Conservation (phyloP, 2,113 vertebrate species). For the Phylloscopus trochiloides region DNA sequence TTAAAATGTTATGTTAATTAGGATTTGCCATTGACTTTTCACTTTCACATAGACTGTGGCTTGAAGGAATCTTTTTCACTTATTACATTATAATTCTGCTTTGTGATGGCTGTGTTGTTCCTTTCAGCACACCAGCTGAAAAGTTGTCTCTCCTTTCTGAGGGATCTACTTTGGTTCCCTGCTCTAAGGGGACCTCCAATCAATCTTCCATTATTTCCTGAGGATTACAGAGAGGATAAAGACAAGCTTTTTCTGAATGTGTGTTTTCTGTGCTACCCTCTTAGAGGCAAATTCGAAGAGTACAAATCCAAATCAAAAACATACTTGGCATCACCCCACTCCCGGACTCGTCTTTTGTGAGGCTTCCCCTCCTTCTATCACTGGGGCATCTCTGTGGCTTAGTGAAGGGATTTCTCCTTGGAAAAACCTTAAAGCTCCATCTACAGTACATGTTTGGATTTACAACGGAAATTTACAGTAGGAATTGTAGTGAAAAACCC, state of each 20-base stretch:
- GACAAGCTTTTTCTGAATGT: not conserved
- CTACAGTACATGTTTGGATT: not conserved
- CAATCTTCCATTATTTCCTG: not conserved
- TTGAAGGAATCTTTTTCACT: not conserved
- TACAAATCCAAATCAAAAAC: not conserved
- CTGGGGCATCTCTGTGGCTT: not conserved
- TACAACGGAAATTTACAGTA: not conserved
- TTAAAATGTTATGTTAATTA: slow-evolving; percentile 18
- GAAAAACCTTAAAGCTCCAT: slow-evolving; percentile 2
- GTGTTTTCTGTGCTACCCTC: not conserved
- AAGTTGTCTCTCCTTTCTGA: not conserved
- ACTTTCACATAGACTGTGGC: not conserved
- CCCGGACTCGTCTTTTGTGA: not conserved
- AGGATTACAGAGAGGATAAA: not conserved
- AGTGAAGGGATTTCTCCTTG: not conserved
- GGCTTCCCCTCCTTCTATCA: not conserved
- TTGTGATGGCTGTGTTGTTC: not conserved
- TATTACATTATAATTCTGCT: not conserved
- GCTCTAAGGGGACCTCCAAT: not conserved
- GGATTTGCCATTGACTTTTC: slow-evolving; percentile 9
- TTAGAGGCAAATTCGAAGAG: not conserved
- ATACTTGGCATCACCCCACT: not conserved
- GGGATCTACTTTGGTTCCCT: not conserved
- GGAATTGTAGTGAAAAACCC: not conserved
- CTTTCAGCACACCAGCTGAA: not conserved